Conservation (phyloP, 2,888 invertebrate genomes). For the Lasioglossum vierecki region DNA sequence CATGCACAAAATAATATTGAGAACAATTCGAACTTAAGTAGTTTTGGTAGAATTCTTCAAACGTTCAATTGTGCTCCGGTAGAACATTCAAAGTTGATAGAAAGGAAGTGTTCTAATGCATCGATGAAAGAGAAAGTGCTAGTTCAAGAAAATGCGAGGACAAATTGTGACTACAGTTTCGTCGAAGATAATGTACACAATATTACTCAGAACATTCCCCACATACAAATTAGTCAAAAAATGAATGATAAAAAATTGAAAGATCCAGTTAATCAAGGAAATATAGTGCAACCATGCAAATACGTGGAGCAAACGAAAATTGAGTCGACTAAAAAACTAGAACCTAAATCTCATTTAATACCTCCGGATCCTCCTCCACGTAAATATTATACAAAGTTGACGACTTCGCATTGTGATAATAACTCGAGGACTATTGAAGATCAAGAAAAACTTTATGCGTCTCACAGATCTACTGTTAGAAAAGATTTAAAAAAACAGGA, state of each 20-base stretch:
- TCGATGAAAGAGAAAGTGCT: constrained; percentile 23
- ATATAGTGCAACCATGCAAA: constrained; percentile 55
- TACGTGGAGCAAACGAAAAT: constrained; percentile 58
- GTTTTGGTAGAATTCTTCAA: constrained; percentile 64
- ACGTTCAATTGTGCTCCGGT: constrained; percentile 44
- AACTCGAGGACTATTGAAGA: constrained; percentile 44
- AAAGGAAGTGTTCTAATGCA: constrained; percentile 53
- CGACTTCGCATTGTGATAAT: constrained; percentile 49
- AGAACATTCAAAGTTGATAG: constrained; percentile 49
- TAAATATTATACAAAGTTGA: constrained; percentile 81
- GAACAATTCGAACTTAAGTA: constrained; percentile 61
- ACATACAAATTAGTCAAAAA: constrained; percentile 41
- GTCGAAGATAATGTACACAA: constrained; percentile 49
- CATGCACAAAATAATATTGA: constrained; percentile 69
- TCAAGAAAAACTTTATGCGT: constrained; percentile 67
- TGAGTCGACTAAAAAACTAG: constrained; percentile 79
- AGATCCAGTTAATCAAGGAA: constrained; percentile 33
- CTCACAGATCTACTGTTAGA: constrained; percentile 65
- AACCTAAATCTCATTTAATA: constrained; percentile 82
- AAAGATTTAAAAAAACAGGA: constrained; percentile 65
- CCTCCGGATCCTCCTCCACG: constrained; percentile 85
- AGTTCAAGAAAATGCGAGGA: constrained; percentile 9
- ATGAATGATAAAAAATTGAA: constrained; percentile 30
- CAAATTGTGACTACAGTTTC: constrained; percentile 30
- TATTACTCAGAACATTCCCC: constrained; percentile 41